Evolutionary conservation across 2,888 invertebrate species (phyloP), one percentile per base, ranked within the genome.

Genomic region (Malthinus seriepunctatus): DNA sequence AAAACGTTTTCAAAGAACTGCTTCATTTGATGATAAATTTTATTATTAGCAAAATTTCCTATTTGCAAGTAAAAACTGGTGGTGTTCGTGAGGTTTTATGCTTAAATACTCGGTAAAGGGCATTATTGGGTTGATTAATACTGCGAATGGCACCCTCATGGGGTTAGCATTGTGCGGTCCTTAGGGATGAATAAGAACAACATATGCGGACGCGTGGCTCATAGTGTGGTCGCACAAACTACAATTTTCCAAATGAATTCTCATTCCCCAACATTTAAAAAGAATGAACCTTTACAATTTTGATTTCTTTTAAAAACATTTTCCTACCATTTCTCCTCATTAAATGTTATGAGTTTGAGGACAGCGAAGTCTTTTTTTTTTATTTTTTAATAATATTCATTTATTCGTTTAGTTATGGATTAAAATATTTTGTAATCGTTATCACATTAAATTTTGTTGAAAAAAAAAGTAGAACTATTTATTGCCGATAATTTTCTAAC

Each of bases 401-500:
- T 23, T 23, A 23, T 23, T 23, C 23, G 23, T 23, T n/a, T 23
- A 23, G 39, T 42, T 15, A 15, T 9, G n/a, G 23, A 42, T 42
- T 15, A 42, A 3, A 42, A n/a, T n/a, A 42, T 42, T 23, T 42
- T 8, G 15, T 55, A 55, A 49, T 42, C 42, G 39, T 55, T 55
- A 44, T 44, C 31, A 57, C 47, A 57, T 46, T 12, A 51, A 57
- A 57, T 23, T 47, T 14, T 42, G 46, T 9, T 8, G 31, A 42
- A 12, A 45, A 51, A 56, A 56, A 51, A 56, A 56, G n/a, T 56
- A 35, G 32, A 51, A 32, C 50, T 38, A 11, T 63, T 64, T 64
- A 66, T 64, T 66, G 66, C 55, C 53, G 67, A 67, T 64, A 67
- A 69, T 69, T 71, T 70, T 67, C 69, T 69, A 69, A 66, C 70